Evolutionary conservation across 1,140 invertebrate genomes (phyloP).

Genomic region (Chironomus tepperi): DNA sequence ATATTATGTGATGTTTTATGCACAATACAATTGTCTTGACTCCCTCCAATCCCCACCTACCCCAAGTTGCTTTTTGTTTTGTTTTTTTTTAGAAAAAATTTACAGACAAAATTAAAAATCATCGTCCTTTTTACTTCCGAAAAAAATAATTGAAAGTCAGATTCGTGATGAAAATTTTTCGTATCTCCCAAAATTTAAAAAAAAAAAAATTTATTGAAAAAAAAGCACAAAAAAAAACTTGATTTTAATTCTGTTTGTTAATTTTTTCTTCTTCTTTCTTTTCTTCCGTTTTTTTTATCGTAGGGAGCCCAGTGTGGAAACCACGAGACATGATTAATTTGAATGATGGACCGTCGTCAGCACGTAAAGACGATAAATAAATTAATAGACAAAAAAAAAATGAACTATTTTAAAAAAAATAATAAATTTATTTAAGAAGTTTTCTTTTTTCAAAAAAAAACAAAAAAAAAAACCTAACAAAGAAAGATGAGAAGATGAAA

Average conservation of each 20-base stretch:
- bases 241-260: slow-evolving; percentile 27
- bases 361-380: slow-evolving; percentile 39
- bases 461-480: background rate
- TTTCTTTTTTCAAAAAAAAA: background rate
- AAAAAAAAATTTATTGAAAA: slow-evolving; percentile 19
- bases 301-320: slow-evolving; percentile 87
- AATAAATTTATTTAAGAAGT: background rate
- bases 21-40: too few relatives aligned
- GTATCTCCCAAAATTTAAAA: slow-evolving; percentile 17
- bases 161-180: background rate
- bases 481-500: background rate
- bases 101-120: slow-evolving; percentile 14
- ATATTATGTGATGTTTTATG: too few relatives aligned
- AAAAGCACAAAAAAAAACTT: slow-evolving; percentile 24
- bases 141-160: too few relatives aligned
- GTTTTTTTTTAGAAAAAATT: background rate
- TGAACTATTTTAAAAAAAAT: background rate
- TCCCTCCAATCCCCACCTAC: too few relatives aligned
- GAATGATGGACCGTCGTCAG: slow-evolving; percentile 42
- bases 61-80: background rate
- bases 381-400: background rate
- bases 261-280: slow-evolving; percentile 23
- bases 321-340: slow-evolving; percentile 61
- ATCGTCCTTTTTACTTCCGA: background rate
- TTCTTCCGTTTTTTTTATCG: slow-evolving; percentile 49